Conservation (phyloP, 2,113 vertebrate genomes). For the Halichoeres trimaculatus region DNA sequence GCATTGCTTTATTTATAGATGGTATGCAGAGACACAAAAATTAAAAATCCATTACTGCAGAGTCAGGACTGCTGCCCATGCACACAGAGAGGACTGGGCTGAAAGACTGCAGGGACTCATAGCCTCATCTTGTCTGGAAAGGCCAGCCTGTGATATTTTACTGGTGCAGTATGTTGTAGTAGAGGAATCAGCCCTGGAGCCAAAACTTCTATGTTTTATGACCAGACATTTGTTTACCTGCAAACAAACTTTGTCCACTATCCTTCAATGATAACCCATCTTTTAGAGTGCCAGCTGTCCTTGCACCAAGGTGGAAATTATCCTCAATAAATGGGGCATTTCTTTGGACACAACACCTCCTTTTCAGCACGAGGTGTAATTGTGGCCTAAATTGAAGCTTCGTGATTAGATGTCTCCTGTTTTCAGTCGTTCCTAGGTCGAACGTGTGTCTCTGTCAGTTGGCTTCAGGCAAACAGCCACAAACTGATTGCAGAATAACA, state of each 20-base stretch:
- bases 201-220: not conserved
- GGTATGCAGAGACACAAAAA: not conserved
- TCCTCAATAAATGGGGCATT: constrained; percentile 3
- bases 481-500: not conserved
- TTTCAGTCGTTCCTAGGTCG: not conserved
- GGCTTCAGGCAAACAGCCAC: not conserved
- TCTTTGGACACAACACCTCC: constrained; percentile 12
- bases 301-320: constrained; percentile 5
- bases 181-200: not conserved
- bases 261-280: not conserved
- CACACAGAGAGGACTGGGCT: not conserved
- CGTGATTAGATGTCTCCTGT: constrained; percentile 12
- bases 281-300: constrained; percentile 1
- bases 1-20: not conserved
- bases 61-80: not conserved
- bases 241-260: not conserved
- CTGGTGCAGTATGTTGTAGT: not conserved
- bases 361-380: constrained; percentile 6
- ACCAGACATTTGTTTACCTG: not conserved
- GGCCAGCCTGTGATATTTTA: not conserved
- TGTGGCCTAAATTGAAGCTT: constrained; percentile 16
- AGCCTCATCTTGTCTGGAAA: not conserved
- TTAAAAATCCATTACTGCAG: not conserved
- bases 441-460: not conserved
- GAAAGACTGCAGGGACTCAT: not conserved